A percentile compares a stretch with the other conserved stretches of the same genome.
Conservation (phyloP, 2,113 vertebrate species). For the Caloenas nicobarica region DNA sequence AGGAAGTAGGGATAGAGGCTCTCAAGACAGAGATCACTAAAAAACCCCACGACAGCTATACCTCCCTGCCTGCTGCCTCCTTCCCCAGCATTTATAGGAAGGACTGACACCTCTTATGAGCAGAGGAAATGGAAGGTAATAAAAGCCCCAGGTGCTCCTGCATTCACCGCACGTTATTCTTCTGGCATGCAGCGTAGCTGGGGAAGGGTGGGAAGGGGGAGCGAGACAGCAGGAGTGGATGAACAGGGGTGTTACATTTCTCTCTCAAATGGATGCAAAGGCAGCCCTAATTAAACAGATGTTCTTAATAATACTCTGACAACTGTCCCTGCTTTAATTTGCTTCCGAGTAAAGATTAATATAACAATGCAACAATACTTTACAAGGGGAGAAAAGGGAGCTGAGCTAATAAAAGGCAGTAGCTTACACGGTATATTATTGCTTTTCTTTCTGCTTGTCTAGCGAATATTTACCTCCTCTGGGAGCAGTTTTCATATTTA, state of each 20-base stretch:
- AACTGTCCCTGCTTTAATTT: constrained; percentile 64
- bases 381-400: constrained; percentile 33
- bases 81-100: not conserved
- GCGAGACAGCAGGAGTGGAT: not conserved
- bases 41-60: not conserved
- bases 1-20: not conserved
- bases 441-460: constrained; percentile 61
- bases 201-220: not conserved
- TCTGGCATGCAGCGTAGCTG: not conserved
- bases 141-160: not conserved
- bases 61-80: not conserved
- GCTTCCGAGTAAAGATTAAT: constrained; percentile 57
- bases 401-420: constrained; percentile 45
- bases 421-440: constrained; percentile 54
- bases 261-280: not conserved
- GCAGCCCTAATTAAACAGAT: constrained; percentile 56
- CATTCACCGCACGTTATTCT: not conserved
- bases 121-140: not conserved
- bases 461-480: constrained; percentile 50
- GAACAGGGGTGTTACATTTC: not conserved
- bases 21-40: not conserved
- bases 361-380: constrained; percentile 27
- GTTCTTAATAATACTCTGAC: constrained; percentile 47
- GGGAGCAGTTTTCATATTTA: constrained; percentile 42
- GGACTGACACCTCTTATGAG: not conserved